Evolutionary conservation across 1,140 invertebrate genomes (phyloP).

Genomic region (Physella acuta): DNA sequence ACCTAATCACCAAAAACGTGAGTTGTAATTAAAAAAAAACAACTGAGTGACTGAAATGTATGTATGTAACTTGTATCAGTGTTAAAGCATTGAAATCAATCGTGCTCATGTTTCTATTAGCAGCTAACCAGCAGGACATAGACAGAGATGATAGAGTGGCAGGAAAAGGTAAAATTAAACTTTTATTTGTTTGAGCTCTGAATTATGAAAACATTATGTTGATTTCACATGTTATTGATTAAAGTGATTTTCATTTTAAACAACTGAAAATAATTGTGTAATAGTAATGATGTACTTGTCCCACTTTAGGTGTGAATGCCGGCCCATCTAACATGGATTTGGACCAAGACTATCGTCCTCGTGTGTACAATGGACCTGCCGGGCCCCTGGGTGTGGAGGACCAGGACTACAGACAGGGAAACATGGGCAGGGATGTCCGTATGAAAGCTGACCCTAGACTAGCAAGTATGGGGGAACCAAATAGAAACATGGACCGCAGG

Average conservation of each 20-base stretch:
- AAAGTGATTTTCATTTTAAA: not conserved
- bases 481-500: slow-evolving; percentile 20
- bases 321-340: slow-evolving; percentile 1
- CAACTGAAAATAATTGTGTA: not conserved
- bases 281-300: not conserved
- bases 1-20: not conserved
- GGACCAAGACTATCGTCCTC: slow-evolving; percentile 22
- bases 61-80: not conserved
- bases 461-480: slow-evolving; percentile 8
- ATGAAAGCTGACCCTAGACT: slow-evolving; percentile 21
- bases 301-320: not conserved
- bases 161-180: no score
- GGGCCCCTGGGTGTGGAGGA: slow-evolving; percentile 12
- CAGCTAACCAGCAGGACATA: no score
- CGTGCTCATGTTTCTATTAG: no score
- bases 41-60: not conserved
- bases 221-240: not conserved
- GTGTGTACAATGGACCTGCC: slow-evolving; percentile 10
- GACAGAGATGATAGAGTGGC: no score
- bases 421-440: not conserved
- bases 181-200: no score
- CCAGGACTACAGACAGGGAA: slow-evolving; percentile 8
- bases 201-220: no score
- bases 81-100: no score
- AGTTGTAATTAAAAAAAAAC: not conserved